phyloP scores from a whole-genome alignment of 2,797 vertebrate species.

The Onychomys torridus region DNA sequence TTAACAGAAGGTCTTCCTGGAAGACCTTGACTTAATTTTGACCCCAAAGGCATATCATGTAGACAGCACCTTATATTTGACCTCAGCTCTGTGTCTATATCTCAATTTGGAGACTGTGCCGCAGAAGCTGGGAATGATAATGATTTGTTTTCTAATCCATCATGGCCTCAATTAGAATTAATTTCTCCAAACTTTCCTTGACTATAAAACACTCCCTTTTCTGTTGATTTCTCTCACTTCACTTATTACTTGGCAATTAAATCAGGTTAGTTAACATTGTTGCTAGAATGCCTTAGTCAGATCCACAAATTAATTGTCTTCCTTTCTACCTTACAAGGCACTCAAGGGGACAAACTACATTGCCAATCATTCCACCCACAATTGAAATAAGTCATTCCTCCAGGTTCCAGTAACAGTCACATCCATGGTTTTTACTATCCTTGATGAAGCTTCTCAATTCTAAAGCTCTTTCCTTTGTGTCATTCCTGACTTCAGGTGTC shows the following conservation, averaged over 20 bases:
- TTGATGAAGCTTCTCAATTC: neutral
- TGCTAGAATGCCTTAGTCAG: neutral
- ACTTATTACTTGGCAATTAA: neutral
- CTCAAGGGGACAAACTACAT: neutral
- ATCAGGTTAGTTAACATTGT: neutral
- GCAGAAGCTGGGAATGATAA: neutral
- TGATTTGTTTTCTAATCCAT: slow-evolving; percentile 11
- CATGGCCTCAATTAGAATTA: neutral
- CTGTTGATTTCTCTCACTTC: neutral
- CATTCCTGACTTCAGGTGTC: neutral
- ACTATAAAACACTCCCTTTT: neutral
- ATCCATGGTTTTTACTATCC: neutral
- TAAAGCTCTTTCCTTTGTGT: neutral
- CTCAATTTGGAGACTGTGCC: neutral
- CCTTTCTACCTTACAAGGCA: neutral
- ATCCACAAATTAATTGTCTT: neutral
- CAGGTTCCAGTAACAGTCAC: neutral
- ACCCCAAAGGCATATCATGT: neutral
- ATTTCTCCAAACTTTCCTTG: neutral
- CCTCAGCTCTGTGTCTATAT: neutral
- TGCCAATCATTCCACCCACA: neutral
- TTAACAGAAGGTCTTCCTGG: neutral
- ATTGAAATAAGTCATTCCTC: neutral
- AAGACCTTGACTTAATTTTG: neutral
- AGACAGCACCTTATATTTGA: neutral